phyloP scores from a whole-genome alignment of 1,140 invertebrate genomes.

The Cepaea nemoralis region DNA sequence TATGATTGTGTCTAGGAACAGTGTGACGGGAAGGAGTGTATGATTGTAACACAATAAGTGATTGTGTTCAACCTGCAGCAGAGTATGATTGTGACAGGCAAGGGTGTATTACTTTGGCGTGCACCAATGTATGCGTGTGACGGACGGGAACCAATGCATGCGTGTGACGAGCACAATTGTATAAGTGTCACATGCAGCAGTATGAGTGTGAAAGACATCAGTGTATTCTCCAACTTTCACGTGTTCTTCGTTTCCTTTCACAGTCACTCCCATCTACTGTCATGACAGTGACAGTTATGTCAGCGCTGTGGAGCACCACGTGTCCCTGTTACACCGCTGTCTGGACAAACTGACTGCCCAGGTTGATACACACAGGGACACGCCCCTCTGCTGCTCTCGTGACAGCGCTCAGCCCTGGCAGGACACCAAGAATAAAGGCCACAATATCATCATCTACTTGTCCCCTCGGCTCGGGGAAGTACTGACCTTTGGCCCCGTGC shows the following conservation, averaged over 20 bases:
- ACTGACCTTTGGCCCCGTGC: background rate
- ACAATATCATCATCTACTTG: background rate
- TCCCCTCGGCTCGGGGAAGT: background rate
- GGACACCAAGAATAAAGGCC: background rate
- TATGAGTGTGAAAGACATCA: too few relatives aligned
- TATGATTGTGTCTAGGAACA: too few relatives aligned
- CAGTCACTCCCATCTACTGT: background rate
- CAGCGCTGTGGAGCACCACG: conserved; percentile 24
- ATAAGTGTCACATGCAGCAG: too few relatives aligned
- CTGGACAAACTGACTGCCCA: background rate
- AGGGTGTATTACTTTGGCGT: too few relatives aligned
- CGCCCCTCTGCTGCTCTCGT: background rate
- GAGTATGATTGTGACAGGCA: too few relatives aligned
- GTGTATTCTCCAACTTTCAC: too few relatives aligned
- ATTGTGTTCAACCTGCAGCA: too few relatives aligned
- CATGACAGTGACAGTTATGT: conserved; percentile 6
- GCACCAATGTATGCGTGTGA: too few relatives aligned
- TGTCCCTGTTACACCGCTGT: background rate
- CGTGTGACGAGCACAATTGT: too few relatives aligned
- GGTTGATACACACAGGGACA: background rate
- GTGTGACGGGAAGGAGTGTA: too few relatives aligned
- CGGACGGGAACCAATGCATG: too few relatives aligned
- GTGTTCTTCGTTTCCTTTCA: background rate
- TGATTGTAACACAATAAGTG: too few relatives aligned
- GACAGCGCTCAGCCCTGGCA: background rate